Percentiles rank a stretch among this genome's conserved stretches.
Evolutionary conservation across 2,888 invertebrate species (phyloP).

Genomic region (Lamellibrachia satsuma): DNA sequence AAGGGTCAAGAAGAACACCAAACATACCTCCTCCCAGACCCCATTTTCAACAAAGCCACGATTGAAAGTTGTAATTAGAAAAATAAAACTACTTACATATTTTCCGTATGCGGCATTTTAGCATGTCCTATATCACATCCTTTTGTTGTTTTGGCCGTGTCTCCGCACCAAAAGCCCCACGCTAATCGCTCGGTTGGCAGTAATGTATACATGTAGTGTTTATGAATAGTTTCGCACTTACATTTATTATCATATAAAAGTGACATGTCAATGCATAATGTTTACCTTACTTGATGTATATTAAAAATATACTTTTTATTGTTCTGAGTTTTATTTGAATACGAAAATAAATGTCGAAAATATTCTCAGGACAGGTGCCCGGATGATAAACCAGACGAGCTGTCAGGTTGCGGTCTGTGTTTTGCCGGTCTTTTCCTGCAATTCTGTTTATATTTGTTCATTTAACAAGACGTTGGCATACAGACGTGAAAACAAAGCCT

Average conservation of each 20-base stretch:
- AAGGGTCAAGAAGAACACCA: background rate
- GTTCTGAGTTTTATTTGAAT: background rate
- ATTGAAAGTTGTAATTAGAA: background rate
- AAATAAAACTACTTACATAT: conserved; percentile 28
- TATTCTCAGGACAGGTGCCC: conserved; percentile 8
- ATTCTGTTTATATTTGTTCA: background rate
- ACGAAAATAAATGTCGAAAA: background rate
- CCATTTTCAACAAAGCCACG: background rate
- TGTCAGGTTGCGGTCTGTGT: background rate
- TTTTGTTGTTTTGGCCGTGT: conserved; percentile 12
- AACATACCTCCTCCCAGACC: background rate
- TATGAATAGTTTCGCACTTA: conserved; percentile 5
- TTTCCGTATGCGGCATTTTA: conserved; percentile 33
- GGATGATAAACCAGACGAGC: conserved; percentile 13
- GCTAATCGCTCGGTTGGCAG: conserved; percentile 10
- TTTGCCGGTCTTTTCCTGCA: background rate
- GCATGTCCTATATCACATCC: conserved; percentile 18
- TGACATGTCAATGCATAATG: background rate
- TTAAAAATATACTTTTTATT: background rate
- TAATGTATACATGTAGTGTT: background rate
- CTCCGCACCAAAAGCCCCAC: background rate
- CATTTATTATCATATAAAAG: background rate
- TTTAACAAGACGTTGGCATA: background rate
- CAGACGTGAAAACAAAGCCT: background rate
- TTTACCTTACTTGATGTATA: background rate